Conservation (phyloP, 2,113 vertebrate genomes). For the Chunga burmeisteri region DNA sequence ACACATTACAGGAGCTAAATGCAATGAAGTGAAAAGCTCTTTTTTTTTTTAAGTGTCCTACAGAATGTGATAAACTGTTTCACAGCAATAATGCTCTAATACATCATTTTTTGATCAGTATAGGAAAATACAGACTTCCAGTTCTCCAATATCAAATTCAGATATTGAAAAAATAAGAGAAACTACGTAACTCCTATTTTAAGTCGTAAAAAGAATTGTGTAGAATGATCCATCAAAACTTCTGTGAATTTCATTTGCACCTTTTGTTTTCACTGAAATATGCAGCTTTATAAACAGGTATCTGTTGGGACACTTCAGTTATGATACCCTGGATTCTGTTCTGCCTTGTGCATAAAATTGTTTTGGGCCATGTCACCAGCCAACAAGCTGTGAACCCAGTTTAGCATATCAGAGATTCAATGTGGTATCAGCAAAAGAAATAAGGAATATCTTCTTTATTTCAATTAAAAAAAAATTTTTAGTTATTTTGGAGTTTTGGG, state of each 20-base stretch:
- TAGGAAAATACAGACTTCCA: background rate
- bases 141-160: background rate
- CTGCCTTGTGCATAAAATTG: background rate
- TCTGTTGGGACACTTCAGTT: background rate
- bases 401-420: background rate
- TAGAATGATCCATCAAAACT: background rate
- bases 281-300: background rate
- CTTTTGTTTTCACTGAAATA: background rate
- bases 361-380: background rate
- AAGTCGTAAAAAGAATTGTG: background rate
- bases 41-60: background rate
- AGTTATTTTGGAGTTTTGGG: no score
- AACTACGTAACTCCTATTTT: background rate
- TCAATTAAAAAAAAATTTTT: background rate
- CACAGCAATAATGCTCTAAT: background rate
- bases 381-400: background rate
- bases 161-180: background rate
- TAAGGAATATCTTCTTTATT: background rate
- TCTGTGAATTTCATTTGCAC: background rate
- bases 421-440: conserved; percentile 8
- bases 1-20: background rate
- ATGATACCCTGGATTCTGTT: background rate
- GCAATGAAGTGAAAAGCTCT: background rate
- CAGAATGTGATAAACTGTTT: background rate
- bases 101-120: background rate